Evolutionary conservation across 2,113 vertebrate genomes (phyloP).

Genomic region (Bos taurus): ARS-UCD2.0 NC_037337.1:48632001-48632500

Average conservation of each 20-base stretch:
- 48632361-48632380: background rate
- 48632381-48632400: background rate
- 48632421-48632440: background rate
- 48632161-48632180: conserved; percentile 9
- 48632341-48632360: background rate
- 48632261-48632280: background rate
- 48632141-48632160: background rate
- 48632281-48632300: background rate
- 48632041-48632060: conserved; percentile 66
- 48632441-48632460: fast-evolving
- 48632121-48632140: background rate
- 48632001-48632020: conserved; percentile 62
- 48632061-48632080: background rate
- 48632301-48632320: background rate
- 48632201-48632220: background rate
- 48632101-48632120: conserved; percentile 64
- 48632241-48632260: background rate
- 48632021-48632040: conserved; percentile 61
- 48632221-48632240: background rate
- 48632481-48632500: background rate
- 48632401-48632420: background rate
- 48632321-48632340: background rate
- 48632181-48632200: background rate
- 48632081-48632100: conserved; percentile 55
- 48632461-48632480: background rate